phyloP scores from a whole-genome alignment of 1,140 invertebrate genomes.

The Spodoptera frugiperda region DNA sequence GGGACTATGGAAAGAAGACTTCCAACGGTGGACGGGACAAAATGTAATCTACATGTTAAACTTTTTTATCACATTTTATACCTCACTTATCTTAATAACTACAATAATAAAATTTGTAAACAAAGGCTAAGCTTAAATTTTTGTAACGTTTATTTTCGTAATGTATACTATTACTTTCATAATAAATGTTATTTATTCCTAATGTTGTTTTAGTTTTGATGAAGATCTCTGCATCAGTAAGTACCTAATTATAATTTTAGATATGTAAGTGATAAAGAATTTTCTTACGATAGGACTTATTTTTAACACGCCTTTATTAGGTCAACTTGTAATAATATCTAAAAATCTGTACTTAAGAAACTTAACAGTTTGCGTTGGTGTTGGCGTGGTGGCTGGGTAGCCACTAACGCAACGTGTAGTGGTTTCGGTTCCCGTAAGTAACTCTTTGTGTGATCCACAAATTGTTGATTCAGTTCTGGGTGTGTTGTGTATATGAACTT shows the following conservation, averaged over 20 bases:
- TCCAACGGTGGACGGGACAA: conserved; percentile 54
- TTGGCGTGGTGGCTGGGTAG: no score
- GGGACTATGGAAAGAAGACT: conserved; percentile 51
- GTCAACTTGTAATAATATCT: no score
- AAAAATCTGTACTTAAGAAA: no score
- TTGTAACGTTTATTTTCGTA: not conserved
- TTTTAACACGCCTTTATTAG: no score
- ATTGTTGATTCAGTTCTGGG: no score
- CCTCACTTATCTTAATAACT: conserved; percentile 56
- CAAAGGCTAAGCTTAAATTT: conserved; percentile 24
- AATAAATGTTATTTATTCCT: conserved; percentile 1
- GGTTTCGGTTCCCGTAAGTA: no score
- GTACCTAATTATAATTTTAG: not conserved
- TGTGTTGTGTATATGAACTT: no score
- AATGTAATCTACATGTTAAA: conserved; percentile 53
- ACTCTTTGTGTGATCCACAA: no score
- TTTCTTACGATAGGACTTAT: no score
- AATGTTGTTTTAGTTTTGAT: not conserved
- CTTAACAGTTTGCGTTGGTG: no score
- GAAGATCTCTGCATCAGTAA: not conserved
- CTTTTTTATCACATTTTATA: conserved; percentile 61
- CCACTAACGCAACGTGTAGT: no score
- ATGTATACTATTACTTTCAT: not conserved
- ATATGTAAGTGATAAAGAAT: no score
- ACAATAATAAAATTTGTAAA: conserved; percentile 63